Evolutionary conservation across 1,140 invertebrate genomes (phyloP).

Genomic region (Drosophila burlai): DNA sequence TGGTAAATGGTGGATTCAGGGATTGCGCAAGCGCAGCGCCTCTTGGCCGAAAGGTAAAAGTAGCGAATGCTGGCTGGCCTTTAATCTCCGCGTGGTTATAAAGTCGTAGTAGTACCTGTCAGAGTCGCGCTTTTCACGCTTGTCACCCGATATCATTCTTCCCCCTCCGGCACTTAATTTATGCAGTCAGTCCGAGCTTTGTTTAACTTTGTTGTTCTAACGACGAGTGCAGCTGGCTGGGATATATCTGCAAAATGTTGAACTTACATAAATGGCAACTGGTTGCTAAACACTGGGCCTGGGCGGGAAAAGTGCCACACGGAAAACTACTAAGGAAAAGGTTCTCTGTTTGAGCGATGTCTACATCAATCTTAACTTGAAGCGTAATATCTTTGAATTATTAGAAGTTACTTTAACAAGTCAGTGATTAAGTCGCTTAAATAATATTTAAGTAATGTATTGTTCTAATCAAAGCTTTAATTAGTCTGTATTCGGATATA

Average conservation of each 20-base stretch:
- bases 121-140: slow-evolving; percentile 66
- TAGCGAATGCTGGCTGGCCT: slow-evolving; percentile 55
- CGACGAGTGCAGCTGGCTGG: slow-evolving; percentile 23
- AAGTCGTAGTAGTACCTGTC: slow-evolving; percentile 25
- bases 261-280: slow-evolving; percentile 78
- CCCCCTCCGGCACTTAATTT: slow-evolving; percentile 57
- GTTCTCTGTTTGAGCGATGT: not conserved
- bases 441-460: not conserved
- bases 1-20: not conserved
- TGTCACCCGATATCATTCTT: slow-evolving; percentile 78
- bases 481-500: not conserved
- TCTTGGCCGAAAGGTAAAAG: slow-evolving; percentile 36
- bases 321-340: slow-evolving; percentile 7
- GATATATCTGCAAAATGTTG: slow-evolving; percentile 71
- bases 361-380: not conserved
- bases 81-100: slow-evolving; percentile 53
- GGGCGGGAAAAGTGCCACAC: slow-evolving; percentile 16
- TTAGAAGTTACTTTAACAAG: not conserved
- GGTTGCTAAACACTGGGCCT: slow-evolving; percentile 21
- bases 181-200: slow-evolving; percentile 58
- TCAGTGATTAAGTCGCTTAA: not conserved
- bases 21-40: slow-evolving; percentile 48
- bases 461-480: not conserved
- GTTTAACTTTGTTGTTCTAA: slow-evolving; percentile 43
- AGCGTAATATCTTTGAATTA: not conserved